Percentiles rank a stretch among this genome's conserved stretches.
These are phyloP conservation scores for Stenotaenia linearis DNA, from an alignment of 2,888 invertebrate genomes.

Conservation along the genomic window DNA sequence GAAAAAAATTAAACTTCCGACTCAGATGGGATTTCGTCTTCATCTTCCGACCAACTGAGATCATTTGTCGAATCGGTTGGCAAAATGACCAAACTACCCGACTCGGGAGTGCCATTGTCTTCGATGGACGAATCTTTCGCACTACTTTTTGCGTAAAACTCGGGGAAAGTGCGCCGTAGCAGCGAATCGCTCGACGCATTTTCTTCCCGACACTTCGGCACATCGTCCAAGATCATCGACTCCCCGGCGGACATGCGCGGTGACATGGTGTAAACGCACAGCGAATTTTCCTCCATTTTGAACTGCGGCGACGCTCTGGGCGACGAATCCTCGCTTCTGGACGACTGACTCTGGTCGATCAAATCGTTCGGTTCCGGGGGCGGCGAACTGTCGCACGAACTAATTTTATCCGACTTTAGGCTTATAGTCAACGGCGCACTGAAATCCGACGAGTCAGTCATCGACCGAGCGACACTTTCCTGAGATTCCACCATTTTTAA, in stretches of 20 bases:
- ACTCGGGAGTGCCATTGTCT: constrained; percentile 32
- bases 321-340: constrained; percentile 32
- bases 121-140: constrained; percentile 14
- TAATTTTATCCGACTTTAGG: too few species aligned
- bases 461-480: neutral
- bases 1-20: constrained; percentile 33
- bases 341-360: constrained; percentile 30
- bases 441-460: neutral
- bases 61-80: constrained; percentile 35
- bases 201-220: neutral
- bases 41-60: constrained; percentile 36
- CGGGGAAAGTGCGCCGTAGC: constrained; percentile 32
- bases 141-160: neutral
- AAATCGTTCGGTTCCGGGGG: neutral
- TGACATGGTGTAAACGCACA: constrained; percentile 24
- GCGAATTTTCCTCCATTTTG: neutral
- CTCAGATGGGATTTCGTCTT: constrained; percentile 35
- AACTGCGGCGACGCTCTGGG: constrained; percentile 28
- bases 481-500: neutral
- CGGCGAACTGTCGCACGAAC: constrained; percentile 18
- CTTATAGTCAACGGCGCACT: neutral
- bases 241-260: constrained; percentile 35
- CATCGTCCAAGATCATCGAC: constrained; percentile 30
- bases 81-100: constrained; percentile 13
- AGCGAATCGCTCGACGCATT: neutral